Evolutionary conservation across 2,888 invertebrate species (phyloP), one percentile per base, ranked within the genome.

Genomic region (Serrognathus titanus): DNA sequence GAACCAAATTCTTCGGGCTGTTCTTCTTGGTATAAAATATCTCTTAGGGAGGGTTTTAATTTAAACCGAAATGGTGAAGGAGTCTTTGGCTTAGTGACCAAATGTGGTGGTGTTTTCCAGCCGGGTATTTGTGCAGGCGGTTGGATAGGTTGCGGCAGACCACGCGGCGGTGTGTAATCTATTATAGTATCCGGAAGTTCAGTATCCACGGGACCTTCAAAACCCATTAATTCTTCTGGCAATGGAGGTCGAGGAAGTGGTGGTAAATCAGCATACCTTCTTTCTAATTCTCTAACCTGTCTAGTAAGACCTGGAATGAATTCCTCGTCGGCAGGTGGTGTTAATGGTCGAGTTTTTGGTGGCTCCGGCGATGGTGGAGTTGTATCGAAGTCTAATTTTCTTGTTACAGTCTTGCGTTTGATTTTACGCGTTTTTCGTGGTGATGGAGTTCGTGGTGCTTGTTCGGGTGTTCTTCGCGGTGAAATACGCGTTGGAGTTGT

Each of bases 141-240:
- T 36, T 20, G n/a, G 16, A 53, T 53, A 5, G 58, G 56, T 6
- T 31, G 12, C 8, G 51, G 58, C 39, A 61, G 37, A 47, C 47
- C 7, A 3, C 35, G 40, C 9, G 55, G 46, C n/a, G 35, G 24
- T 3, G 50, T 4, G 31, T 9, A 35, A 11, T 51, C 47, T 2
- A 53, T 31, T 12, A 43, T 36, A 24, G 40, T 9, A 8, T 16
- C 1, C 31, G 10, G 11, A 10, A 31, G 3, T n/a, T n/a, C 10
- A 35, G 12, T 10, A 5, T 11, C 35, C 5, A 39, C 47, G 5
- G 48, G 36, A 3, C 35, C 51, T 9, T 47, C 11, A 20, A 52
- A 45, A 10, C 58, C 62, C 55, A 62, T 55, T 37, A 63, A 40
- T 8, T 61, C 61, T 2, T 55, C 59, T 2, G 59, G 59, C 6